These are phyloP conservation scores for Phyto melanocephala DNA, from an alignment of 2,888 invertebrate genomes.

Conservation along the genomic window DNA sequence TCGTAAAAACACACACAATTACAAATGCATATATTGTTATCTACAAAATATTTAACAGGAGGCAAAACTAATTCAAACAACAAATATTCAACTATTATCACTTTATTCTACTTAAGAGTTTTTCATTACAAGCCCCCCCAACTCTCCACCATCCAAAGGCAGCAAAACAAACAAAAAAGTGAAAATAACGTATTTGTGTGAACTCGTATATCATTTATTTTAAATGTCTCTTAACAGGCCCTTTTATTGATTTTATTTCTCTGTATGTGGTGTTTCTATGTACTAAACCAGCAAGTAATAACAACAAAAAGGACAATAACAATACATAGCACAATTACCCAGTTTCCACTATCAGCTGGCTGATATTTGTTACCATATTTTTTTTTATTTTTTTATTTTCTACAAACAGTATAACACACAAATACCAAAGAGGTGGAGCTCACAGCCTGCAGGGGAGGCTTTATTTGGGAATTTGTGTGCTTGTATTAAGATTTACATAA, in stretches of 20 bases:
- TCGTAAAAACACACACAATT: neutral
- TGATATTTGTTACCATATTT: slow-evolving; percentile 50
- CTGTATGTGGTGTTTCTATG: slow-evolving; percentile 33
- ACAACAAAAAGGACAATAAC: slow-evolving; percentile 29
- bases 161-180: neutral
- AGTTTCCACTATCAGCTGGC: slow-evolving; percentile 55
- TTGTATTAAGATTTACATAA: slow-evolving; percentile 58
- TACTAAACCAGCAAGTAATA: slow-evolving; percentile 29
- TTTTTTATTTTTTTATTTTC: no score
- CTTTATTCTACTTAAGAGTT: slow-evolving; percentile 13
- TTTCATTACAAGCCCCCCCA: neutral
- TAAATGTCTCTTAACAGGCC: slow-evolving; percentile 50
- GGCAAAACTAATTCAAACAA: slow-evolving; percentile 20
- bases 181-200: slow-evolving; percentile 30
- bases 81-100: slow-evolving; percentile 34
- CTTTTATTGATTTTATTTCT: slow-evolving; percentile 61
- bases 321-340: slow-evolving; percentile 63
- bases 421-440: slow-evolving; percentile 28
- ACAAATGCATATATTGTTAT: neutral
- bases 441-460: slow-evolving; percentile 13
- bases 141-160: neutral
- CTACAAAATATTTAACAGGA: neutral
- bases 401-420: neutral
- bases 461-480: slow-evolving; percentile 3
- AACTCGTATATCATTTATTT: slow-evolving; percentile 43